Evolutionary conservation across 2,797 vertebrate species (phyloP).

Genomic region (Odontamblyopus lacepedii): DNA sequence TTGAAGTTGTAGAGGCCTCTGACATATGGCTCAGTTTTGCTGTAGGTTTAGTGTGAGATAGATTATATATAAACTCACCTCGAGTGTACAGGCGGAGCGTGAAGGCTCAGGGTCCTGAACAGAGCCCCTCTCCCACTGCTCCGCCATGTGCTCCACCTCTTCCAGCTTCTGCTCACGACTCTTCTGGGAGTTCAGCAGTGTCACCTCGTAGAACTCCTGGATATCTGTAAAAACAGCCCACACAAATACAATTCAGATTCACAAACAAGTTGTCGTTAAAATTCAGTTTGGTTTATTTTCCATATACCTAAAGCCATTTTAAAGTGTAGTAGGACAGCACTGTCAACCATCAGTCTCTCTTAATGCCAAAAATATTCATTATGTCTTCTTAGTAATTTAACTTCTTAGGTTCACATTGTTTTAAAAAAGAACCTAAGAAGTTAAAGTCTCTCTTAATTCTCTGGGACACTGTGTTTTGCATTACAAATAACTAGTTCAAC

Average conservation of each 20-base stretch:
- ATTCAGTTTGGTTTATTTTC: neutral
- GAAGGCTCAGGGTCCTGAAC: conserved; percentile 46
- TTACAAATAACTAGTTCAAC: too few relatives aligned
- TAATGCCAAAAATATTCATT: too few relatives aligned
- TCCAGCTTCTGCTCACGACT: conserved; percentile 90
- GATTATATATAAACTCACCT: conserved; percentile 73
- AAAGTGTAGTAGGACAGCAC: too few relatives aligned
- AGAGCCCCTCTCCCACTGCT: conserved; percentile 87
- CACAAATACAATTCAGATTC: neutral
- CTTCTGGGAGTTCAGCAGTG: conserved; percentile 90
- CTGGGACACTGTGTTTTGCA: too few relatives aligned
- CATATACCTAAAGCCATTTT: neutral
- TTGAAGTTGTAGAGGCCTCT: neutral
- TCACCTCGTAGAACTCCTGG: conserved; percentile 96
- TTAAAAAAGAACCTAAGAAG: too few relatives aligned
- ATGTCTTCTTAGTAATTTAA: too few relatives aligned
- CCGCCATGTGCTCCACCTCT: conserved; percentile 87
- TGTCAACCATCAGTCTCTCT: too few relatives aligned
- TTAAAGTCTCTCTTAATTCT: too few relatives aligned
- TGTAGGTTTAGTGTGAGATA: neutral
- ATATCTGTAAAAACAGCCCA: conserved; percentile 82
- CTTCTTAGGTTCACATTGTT: too few relatives aligned
- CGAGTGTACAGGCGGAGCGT: conserved; percentile 65
- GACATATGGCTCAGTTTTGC: too few relatives aligned
- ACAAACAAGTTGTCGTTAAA: neutral